phyloP scores from a whole-genome alignment of 2,113 vertebrate species.

The Petrocephalus zakoni region DNA sequence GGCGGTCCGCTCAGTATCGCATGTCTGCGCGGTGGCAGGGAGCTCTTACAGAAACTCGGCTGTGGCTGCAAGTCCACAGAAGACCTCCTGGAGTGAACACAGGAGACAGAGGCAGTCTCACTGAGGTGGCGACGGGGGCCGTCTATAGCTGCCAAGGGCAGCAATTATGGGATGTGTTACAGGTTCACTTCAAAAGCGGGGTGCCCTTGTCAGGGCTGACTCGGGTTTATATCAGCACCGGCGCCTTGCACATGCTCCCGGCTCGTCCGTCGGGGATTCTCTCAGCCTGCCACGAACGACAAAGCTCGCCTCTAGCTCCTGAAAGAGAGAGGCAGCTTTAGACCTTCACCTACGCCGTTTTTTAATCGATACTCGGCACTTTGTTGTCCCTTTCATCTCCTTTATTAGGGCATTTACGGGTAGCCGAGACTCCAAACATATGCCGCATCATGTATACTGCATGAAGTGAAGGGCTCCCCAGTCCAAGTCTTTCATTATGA shows the following conservation, averaged over 20 bases:
- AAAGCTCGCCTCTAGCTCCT: neutral
- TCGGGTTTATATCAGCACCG: neutral
- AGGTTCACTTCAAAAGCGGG: neutral
- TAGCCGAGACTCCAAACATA: neutral
- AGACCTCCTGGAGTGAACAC: neutral
- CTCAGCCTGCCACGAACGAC: neutral
- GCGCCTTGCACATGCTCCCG: neutral
- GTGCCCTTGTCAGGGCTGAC: neutral
- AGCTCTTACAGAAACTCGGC: neutral
- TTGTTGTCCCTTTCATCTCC: neutral
- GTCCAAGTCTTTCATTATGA: neutral
- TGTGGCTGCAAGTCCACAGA: neutral
- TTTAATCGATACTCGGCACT: neutral
- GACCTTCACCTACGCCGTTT: neutral
- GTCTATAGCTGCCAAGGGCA: neutral
- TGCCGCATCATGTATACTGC: constrained; percentile 5
- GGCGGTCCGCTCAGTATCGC: neutral
- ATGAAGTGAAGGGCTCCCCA: neutral
- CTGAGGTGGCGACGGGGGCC: neutral
- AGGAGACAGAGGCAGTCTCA: constrained; percentile 1
- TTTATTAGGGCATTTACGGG: neutral
- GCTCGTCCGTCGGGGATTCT: neutral
- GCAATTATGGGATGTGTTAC: constrained; percentile 16
- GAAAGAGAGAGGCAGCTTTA: neutral
- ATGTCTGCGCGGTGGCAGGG: neutral